phyloP scores from a whole-genome alignment of 1,140 invertebrate species.

The Aphis gossypii region DNA sequence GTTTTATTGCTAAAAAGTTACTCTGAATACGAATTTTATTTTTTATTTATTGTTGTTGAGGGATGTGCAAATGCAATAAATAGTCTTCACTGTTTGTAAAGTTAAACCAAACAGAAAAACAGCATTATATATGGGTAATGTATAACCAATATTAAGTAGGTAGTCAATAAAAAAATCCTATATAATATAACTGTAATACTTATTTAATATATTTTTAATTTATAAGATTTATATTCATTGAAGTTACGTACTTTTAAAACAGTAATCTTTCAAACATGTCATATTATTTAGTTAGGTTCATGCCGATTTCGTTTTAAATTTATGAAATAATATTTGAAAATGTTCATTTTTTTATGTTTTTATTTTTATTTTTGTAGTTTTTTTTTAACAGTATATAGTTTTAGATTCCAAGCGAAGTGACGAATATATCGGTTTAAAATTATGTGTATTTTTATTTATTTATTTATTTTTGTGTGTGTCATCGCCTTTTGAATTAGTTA shows the following conservation, averaged over 20 bases:
- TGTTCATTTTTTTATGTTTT: not conserved
- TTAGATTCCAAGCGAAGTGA: not conserved
- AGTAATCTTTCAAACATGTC: not conserved
- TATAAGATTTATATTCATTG: not conserved
- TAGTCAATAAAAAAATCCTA: not conserved
- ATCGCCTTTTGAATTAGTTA: too few relatives aligned
- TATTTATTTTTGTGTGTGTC: not conserved
- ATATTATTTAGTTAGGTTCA: not conserved
- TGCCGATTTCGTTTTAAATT: too few relatives aligned
- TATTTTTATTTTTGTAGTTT: not conserved
- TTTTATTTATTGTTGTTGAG: constrained; percentile 39
- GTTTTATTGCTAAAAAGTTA: constrained; percentile 53
- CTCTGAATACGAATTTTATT: constrained; percentile 24
- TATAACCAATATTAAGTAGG: constrained; percentile 7
- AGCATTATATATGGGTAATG: not conserved
- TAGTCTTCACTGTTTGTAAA: constrained; percentile 30
- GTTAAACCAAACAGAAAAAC: constrained; percentile 28
- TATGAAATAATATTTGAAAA: not conserved
- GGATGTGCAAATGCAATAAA: constrained; percentile 41
- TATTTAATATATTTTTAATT: not conserved
- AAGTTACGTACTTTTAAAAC: not conserved
- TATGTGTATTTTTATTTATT: not conserved
- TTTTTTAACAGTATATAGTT: not conserved
- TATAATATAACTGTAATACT: not conserved
- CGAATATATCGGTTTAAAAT: not conserved